phyloP scores from a whole-genome alignment of 2,113 vertebrate genomes.

The Scomber japonicus region DNA sequence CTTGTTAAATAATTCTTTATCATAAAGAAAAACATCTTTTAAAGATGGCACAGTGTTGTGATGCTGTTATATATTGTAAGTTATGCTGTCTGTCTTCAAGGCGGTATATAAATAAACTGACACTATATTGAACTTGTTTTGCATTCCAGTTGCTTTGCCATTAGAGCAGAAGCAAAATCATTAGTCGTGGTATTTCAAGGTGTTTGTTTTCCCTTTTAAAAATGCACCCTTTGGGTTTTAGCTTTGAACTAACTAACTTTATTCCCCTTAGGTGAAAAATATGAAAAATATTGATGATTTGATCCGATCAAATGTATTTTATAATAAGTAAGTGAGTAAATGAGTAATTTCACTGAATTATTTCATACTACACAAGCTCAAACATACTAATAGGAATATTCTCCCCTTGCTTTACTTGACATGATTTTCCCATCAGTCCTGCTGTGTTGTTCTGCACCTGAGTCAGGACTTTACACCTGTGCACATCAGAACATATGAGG shows the following conservation, averaged over 20 bases:
- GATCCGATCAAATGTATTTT: background rate
- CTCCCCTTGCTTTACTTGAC: background rate
- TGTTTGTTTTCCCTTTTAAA: background rate
- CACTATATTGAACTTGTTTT: background rate
- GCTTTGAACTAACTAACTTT: background rate
- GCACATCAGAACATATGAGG: constrained; percentile 34
- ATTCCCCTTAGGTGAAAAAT: background rate
- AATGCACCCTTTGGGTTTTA: background rate
- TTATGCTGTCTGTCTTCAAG: no score
- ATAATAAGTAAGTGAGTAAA: no score
- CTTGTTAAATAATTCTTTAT: constrained; percentile 21
- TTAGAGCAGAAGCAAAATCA: background rate
- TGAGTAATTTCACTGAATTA: no score
- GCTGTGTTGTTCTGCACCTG: constrained; percentile 41
- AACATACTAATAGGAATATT: background rate
- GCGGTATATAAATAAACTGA: background rate
- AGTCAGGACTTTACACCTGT: constrained; percentile 4
- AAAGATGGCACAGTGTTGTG: background rate
- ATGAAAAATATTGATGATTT: background rate
- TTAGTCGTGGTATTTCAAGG: background rate
- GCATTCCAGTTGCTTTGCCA: background rate
- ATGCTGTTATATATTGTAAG: background rate
- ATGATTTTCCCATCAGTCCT: constrained; percentile 10
- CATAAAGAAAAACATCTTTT: constrained; percentile 5
- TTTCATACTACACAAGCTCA: background rate